Conservation (phyloP, 2,113 vertebrate species). For the Arothron firmamentum region DNA sequence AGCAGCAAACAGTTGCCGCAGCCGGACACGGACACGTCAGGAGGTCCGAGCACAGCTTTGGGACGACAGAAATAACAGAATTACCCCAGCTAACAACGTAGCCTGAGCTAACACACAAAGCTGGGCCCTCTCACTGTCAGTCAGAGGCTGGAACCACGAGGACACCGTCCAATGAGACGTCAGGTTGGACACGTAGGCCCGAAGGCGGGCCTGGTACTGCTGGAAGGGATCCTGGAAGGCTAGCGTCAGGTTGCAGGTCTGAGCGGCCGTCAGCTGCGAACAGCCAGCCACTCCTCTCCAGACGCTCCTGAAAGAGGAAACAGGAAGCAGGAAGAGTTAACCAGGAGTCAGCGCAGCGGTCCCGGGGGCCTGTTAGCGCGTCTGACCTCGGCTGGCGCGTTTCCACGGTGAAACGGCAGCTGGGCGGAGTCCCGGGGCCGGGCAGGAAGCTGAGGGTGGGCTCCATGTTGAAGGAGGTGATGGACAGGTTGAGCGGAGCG, state of each 20-base stretch:
- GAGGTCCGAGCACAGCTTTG: constrained; percentile 62
- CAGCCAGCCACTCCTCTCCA: constrained; percentile 56
- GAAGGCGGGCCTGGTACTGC: constrained; percentile 47
- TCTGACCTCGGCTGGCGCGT: not conserved
- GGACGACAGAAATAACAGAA: not conserved
- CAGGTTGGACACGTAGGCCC: constrained; percentile 33
- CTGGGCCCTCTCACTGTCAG: constrained; percentile 56
- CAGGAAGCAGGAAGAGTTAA: not conserved
- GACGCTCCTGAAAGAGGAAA: constrained; percentile 16
- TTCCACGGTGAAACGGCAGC: constrained; percentile 49
- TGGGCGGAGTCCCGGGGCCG: constrained; percentile 22
- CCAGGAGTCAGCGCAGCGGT: no score
- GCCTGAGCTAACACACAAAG: no score
- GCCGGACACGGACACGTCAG: constrained; percentile 46
- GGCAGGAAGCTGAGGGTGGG: constrained; percentile 62
- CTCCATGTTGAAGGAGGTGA: constrained; percentile 67
- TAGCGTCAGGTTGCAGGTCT: constrained; percentile 58
- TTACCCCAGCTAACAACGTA: not conserved
- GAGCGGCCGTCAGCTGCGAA: constrained; percentile 23
- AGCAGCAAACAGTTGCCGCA: constrained; percentile 71
- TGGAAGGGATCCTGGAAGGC: constrained; percentile 11
- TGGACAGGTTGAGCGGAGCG: constrained; percentile 53
- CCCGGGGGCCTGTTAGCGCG: no score
- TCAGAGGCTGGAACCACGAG: constrained; percentile 46
- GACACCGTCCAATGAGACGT: constrained; percentile 57